Base-by-base conservation (phyloP, 2,888 invertebrate genomes). In the Idaea dimidiata region DNA sequence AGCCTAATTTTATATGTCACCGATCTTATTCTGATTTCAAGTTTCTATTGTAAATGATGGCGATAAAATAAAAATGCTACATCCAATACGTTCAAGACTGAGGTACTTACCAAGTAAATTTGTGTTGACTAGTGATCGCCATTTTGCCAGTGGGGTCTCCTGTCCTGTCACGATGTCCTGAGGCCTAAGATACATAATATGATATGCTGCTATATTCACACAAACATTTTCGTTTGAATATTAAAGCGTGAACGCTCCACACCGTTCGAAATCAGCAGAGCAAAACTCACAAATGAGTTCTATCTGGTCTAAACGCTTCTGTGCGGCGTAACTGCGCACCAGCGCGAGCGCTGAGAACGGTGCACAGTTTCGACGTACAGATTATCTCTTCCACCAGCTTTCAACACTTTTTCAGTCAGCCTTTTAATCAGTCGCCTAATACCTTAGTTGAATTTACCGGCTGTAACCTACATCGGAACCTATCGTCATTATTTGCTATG, bases 401-500 rank as follows among this genome's bases (percentile, higher is more conserved):
- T 24, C n/a, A n/a, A n/a, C n/a, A n/a, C n/a, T n/a, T n/a, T n/a
- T n/a, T n/a, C n/a, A n/a, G n/a, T n/a, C n/a, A n/a, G n/a, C 5
- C 24, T 24, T 24, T 24, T 24, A 24, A 5, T 33, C 33, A 14
- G 33, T 33, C n/a, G n/a, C 7, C 33, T 10, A 10, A 43, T 43
- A 43, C 43, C 10, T 43, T 43, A 43, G 43, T 43, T 14, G 10
- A 8, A 10, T 0, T 32, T 8, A 10, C 32, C 32, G 4, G 32
- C 32, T 43, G 43, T 43, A 43, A 14, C 2, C 10, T 18, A n/a
- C 24, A 61, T 24, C 24, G 1, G 24, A 24, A 24, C 3, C 24
- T 1, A 24, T 58, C 64, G 61, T 74, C 75, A 75, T 75, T 68
- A 60, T 77, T 79, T 76, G 71, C 60, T 65, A 62, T 71, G 62